A percentile compares a stretch with the other conserved stretches of the same genome.
Evolutionary conservation across 2,113 vertebrate genomes (phyloP).

Genomic region (Petromus typicus): DNA sequence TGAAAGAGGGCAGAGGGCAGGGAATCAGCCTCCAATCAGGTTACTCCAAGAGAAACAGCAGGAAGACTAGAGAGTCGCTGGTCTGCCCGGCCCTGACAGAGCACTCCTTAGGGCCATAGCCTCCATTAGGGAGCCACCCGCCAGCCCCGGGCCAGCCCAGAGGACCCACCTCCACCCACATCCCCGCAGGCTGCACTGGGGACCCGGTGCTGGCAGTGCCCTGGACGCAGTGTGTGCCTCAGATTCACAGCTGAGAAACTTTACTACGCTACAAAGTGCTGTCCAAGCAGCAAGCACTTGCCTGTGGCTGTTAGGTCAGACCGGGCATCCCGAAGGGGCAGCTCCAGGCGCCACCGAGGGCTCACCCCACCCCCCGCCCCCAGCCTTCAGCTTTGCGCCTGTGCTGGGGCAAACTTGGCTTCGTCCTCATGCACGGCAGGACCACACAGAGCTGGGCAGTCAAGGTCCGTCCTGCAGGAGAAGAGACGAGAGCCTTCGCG

Average conservation of each 20-base stretch:
- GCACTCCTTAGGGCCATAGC: fast-evolving
- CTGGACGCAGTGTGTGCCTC: neutral
- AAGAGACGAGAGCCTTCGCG: neutral
- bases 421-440: neutral
- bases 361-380: neutral
- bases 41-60: slow-evolving; percentile 25
- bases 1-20: neutral
- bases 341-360: neutral
- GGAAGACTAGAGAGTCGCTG: neutral
- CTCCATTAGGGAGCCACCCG: neutral
- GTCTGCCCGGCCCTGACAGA: neutral
- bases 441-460: neutral
- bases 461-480: neutral
- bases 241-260: neutral
- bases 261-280: neutral
- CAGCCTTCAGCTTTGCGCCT: neutral
- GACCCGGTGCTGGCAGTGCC: neutral
- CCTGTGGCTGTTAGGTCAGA: too few relatives aligned
- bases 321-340: neutral
- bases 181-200: neutral
- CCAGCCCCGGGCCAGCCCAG: neutral
- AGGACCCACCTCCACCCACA: fast-evolving
- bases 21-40: slow-evolving; percentile 43
- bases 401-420: neutral
- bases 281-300: neutral